phyloP scores from a whole-genome alignment of 2,888 invertebrate genomes.

The Pristionchus mayeri region DNA sequence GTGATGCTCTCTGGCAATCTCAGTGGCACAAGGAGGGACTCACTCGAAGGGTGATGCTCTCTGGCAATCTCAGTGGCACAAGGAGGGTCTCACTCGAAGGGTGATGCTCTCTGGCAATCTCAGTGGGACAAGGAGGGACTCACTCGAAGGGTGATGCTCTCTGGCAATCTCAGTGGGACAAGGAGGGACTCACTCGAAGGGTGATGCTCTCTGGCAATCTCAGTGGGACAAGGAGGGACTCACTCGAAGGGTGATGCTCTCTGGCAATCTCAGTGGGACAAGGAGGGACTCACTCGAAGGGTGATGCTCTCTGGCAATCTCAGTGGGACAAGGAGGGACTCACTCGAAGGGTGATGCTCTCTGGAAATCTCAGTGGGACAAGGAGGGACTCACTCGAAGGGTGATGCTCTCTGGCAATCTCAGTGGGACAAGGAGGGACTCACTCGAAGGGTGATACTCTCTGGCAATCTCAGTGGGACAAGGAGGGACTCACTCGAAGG shows the following conservation, averaged over 20 bases:
- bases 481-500: conserved; percentile 28
- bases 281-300: conserved; percentile 28
- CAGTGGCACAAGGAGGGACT: too few species aligned
- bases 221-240: too few species aligned
- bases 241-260: conserved; percentile 22
- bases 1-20: background rate
- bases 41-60: conserved; percentile 22
- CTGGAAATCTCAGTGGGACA: background rate
- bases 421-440: too few species aligned
- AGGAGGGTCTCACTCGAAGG: conserved; percentile 28
- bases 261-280: background rate
- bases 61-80: background rate
- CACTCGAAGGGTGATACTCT: conserved; percentile 25
- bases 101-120: background rate
- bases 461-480: background rate
- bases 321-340: too few species aligned
- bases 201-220: background rate
- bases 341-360: conserved; percentile 22
- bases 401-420: background rate
- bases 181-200: conserved; percentile 28
- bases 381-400: conserved; percentile 28
- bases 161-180: background rate
- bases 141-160: conserved; percentile 22
- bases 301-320: background rate
- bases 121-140: too few species aligned